Evolutionary conservation across 2,797 vertebrate species (phyloP), one percentile per base, ranked within the genome.

Genomic region (Myoxocephalus aenaeus): DNA sequence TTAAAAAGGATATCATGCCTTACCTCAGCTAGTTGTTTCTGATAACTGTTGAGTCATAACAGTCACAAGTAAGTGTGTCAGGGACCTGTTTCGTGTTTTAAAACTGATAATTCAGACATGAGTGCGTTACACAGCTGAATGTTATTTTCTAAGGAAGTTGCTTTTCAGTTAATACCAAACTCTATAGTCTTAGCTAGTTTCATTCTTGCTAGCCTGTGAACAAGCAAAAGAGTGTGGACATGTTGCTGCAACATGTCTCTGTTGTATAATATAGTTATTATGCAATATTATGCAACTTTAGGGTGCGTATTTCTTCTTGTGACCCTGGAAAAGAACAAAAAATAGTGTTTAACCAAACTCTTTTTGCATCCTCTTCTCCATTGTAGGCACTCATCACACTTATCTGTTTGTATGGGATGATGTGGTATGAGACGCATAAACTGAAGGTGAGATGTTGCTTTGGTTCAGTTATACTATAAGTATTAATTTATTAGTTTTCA

Each of bases 371-470:
- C 22, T 48, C 9, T 64, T 81, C 88, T 25, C 12, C 18, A 27
- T 46, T 69, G 54, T 82, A 99, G 98, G 98, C 97, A 50, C 93
- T 99, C 79, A 97, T 97, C 69, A 99, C 98, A 50, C 97, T 97
- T 86, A 88, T 99, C 14, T 99, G 97, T 86, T 93, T 99, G 8
- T 97, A 97, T 73, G 96, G 96, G 65, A 98, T 99, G 98, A 95
- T 98, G 81, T 98, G 97, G 96, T 97, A 96, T 0, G 98, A 97
- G 34, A 96, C 97, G 70, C 94, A 94, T 77, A 96, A 95, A 83
- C 93, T 96, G 75, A 96, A 96, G 96, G 98, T 99, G 90, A 54
- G 73, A 44, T 67, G 48, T 64, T 68, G 40, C 10, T 62, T 86
- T 69, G 17, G 5, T 44, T 65, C 12, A 0, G 5, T 53, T 27